These are phyloP conservation scores for Lepidochrysops patricia DNA, from an alignment of 2,888 invertebrate genomes.

Conservation along the genomic window DNA sequence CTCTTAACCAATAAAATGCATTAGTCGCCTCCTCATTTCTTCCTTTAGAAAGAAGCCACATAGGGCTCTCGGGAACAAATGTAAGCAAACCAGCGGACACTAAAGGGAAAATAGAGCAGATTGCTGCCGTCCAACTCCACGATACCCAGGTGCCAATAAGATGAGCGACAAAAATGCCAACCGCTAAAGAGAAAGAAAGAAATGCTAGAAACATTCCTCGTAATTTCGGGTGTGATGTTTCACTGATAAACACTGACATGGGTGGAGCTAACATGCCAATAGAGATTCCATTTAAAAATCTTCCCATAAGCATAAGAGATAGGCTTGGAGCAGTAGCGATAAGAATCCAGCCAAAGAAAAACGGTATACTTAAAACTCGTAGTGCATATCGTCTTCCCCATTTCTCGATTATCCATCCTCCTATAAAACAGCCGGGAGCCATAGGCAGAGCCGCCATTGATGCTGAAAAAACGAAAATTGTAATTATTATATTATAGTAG, in stretches of 20 bases:
- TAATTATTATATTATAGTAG: no score
- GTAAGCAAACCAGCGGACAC: not conserved
- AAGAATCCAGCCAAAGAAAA: not conserved
- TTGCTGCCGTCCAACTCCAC: not conserved
- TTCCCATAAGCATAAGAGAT: not conserved
- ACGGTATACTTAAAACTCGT: not conserved
- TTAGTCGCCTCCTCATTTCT: not conserved
- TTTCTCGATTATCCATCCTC: slow-evolving; percentile 8
- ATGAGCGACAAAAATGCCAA: slow-evolving; percentile 5
- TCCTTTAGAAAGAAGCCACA: not conserved
- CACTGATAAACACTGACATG: not conserved
- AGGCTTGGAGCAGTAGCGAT: not conserved
- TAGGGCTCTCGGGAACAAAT: not conserved
- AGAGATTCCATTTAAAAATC: not conserved
- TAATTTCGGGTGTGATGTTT: not conserved
- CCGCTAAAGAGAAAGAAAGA: not conserved
- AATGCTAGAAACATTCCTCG: slow-evolving; percentile 4
- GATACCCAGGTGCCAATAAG: slow-evolving; percentile 2
- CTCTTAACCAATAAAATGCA: not conserved
- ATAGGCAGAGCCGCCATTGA: slow-evolving; percentile 5
- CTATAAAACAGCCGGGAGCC: slow-evolving; percentile 1
- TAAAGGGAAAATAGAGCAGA: not conserved
- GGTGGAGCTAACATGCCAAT: not conserved
- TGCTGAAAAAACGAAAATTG: not conserved
- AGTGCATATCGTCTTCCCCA: not conserved